Conservation (phyloP, 2,113 vertebrate genomes). For the Tringa solitaria region DNA sequence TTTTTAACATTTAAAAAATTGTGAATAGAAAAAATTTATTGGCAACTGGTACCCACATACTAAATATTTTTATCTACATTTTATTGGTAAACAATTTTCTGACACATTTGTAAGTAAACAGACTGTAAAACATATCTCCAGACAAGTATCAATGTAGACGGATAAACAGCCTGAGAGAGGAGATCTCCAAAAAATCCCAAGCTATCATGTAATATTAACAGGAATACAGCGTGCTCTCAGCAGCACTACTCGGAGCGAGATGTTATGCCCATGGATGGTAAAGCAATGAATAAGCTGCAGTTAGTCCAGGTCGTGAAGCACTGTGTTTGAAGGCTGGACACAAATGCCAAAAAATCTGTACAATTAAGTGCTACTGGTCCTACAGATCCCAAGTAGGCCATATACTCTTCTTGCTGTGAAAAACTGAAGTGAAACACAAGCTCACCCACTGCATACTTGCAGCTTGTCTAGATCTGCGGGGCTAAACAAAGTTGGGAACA, state of each 20-base stretch:
- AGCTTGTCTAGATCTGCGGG: not conserved
- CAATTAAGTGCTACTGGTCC: not conserved
- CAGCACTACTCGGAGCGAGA: slow-evolving; percentile 11
- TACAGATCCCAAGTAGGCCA: not conserved
- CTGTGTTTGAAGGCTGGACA: not conserved
- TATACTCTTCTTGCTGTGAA: not conserved
- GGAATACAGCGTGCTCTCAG: slow-evolving; percentile 38
- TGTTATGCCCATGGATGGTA: slow-evolving; percentile 79
- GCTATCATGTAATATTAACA: slow-evolving; percentile 46
- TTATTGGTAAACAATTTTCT: slow-evolving; percentile 28
- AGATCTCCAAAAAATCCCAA: slow-evolving; percentile 44
- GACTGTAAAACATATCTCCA: slow-evolving; percentile 46
- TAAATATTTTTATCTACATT: not conserved
- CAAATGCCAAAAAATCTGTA: not conserved
- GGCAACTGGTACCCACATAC: not conserved
- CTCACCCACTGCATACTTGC: not conserved
- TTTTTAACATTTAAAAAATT: not conserved
- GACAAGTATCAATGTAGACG: slow-evolving; percentile 31
- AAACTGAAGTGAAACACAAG: not conserved
- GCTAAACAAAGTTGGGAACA: not conserved
- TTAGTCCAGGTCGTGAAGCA: slow-evolving; percentile 1
- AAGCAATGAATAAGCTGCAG: slow-evolving; percentile 45
- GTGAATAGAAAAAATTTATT: not conserved
- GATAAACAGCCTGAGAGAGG: slow-evolving; percentile 32
- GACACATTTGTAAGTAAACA: slow-evolving; percentile 27